These are phyloP conservation scores for Mythimna lalbum DNA, from an alignment of 2,888 invertebrate genomes.

Conservation along the genomic window DNA sequence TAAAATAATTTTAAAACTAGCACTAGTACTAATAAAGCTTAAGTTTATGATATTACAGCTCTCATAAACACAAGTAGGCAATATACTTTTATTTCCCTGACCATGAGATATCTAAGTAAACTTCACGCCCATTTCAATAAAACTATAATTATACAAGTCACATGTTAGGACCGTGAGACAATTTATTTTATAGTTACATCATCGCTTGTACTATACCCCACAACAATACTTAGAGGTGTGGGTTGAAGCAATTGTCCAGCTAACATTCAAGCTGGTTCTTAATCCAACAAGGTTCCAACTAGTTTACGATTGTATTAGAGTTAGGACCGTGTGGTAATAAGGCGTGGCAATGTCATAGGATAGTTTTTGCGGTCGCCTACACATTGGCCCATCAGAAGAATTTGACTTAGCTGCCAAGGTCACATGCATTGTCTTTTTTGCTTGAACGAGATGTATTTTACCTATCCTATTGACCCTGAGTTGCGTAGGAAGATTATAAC, in stretches of 20 bases:
- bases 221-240: constrained; percentile 78
- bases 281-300: constrained; percentile 80
- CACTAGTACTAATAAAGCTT: constrained; percentile 6
- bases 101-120: constrained; percentile 60
- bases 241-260: constrained; percentile 88
- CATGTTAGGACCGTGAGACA: constrained; percentile 58
- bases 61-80: constrained; percentile 27
- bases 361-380: constrained; percentile 90
- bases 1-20: constrained; percentile 1
- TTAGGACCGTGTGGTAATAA: constrained; percentile 78
- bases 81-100: constrained; percentile 52
- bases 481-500: constrained; percentile 66
- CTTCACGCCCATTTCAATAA: constrained; percentile 61
- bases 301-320: constrained; percentile 38
- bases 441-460: constrained; percentile 71
- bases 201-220: constrained; percentile 67
- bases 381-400: constrained; percentile 85
- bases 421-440: constrained; percentile 87
- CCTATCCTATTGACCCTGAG: constrained; percentile 78
- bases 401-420: constrained; percentile 89
- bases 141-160: constrained; percentile 63
- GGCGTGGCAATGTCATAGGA: constrained; percentile 86
- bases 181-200: constrained; percentile 67
- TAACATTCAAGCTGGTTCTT: constrained; percentile 76
- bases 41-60: constrained; percentile 17